Evolutionary conservation across 2,888 invertebrate species (phyloP).

Genomic region (Scaeva pyrastri): DNA sequence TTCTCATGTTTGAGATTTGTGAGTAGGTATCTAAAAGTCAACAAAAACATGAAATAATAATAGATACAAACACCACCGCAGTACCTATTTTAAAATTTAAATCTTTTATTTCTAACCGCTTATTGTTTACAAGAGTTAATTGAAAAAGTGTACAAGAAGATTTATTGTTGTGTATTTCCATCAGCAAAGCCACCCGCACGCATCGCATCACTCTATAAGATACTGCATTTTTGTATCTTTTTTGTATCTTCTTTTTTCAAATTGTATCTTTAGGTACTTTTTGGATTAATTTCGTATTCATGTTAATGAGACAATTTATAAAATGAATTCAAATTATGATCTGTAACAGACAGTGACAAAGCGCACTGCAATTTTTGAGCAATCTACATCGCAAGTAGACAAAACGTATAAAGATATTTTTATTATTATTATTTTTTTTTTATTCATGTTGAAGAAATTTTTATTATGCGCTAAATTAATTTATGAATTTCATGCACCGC

Average conservation of each 20-base stretch:
- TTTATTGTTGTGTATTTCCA: neutral
- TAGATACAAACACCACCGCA: neutral
- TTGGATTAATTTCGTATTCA: neutral
- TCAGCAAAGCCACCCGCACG: conserved; percentile 5
- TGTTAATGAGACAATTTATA: conserved; percentile 1
- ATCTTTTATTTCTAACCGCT: conserved; percentile 18
- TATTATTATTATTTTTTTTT: neutral
- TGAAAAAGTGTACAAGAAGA: conserved; percentile 6
- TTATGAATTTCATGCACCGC: neutral
- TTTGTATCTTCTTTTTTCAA: neutral
- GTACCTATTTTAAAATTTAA: conserved; percentile 12
- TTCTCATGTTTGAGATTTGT: neutral
- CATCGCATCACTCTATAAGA: neutral
- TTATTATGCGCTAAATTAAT: neutral
- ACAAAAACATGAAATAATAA: neutral
- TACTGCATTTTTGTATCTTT: neutral
- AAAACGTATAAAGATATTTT: neutral
- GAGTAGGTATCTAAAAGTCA: neutral
- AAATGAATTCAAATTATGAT: neutral
- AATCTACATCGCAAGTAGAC: neutral
- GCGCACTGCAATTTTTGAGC: neutral
- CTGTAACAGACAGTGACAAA: conserved; percentile 1
- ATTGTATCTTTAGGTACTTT: neutral
- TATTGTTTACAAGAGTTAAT: conserved; percentile 15
- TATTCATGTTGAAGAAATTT: neutral